Evolutionary conservation across 2,888 invertebrate species (phyloP).

Genomic region (Oscheius myriophilus): DNA sequence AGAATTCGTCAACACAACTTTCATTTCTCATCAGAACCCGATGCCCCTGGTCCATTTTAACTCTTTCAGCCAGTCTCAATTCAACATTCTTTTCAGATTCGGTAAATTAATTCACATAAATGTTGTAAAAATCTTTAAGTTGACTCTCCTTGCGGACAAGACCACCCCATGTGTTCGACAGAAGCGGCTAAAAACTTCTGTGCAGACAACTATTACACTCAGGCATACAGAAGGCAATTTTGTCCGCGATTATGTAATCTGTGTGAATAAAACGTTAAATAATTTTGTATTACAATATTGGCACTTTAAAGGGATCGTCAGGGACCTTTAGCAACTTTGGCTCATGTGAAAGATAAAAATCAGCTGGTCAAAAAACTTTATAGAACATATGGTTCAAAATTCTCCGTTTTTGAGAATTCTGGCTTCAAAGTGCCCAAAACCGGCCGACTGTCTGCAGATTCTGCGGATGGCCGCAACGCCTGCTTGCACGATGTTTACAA

Average conservation of each 20-base stretch:
- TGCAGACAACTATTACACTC: constrained; percentile 5
- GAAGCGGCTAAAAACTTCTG: constrained; percentile 1
- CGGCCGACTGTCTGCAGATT: too few relatives aligned
- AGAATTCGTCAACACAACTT: constrained; percentile 12
- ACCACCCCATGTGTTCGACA: constrained; percentile 7
- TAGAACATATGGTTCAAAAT: too few relatives aligned
- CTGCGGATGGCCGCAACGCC: too few relatives aligned
- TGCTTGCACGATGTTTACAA: too few relatives aligned
- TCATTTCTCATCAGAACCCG: constrained; percentile 16
- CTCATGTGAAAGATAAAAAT: too few relatives aligned
- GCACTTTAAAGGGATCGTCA: too few relatives aligned
- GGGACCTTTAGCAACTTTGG: too few relatives aligned
- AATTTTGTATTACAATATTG: too few relatives aligned
- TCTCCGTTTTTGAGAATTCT: too few relatives aligned
- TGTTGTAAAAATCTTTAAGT: background rate
- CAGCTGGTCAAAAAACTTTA: too few relatives aligned
- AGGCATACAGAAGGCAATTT: constrained; percentile 7
- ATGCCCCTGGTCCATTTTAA: constrained; percentile 23
- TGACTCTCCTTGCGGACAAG: constrained; percentile 6
- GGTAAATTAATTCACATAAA: background rate
- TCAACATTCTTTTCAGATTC: constrained; percentile 4
- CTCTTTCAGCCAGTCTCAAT: constrained; percentile 9
- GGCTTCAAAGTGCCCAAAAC: too few relatives aligned
- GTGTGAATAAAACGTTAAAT: background rate
- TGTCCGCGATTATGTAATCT: constrained; percentile 12